phyloP scores from a whole-genome alignment of 1,140 invertebrate species.

The Zaprionus camerounensis region DNA sequence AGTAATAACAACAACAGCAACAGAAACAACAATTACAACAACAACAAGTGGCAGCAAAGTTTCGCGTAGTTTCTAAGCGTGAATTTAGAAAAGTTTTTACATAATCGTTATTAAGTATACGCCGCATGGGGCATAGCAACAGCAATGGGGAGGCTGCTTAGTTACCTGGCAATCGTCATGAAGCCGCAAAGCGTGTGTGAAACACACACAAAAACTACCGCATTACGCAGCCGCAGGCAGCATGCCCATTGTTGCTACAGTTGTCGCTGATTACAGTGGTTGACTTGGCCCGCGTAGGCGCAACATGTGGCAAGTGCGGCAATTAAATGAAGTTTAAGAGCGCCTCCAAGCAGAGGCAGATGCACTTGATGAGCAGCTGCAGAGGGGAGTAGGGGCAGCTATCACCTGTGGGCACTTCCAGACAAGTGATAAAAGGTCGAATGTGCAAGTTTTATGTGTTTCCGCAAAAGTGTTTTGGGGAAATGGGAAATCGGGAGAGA shows the following conservation, averaged over 20 bases:
- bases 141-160: conserved; percentile 17
- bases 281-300: conserved; percentile 46
- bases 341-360: conserved; percentile 2
- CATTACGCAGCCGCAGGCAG: conserved; percentile 59
- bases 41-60: neutral
- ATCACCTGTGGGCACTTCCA: neutral
- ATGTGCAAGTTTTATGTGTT: neutral
- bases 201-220: conserved; percentile 47
- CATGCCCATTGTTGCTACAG: conserved; percentile 20
- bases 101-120: conserved; percentile 47
- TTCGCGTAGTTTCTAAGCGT: conserved; percentile 37
- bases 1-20: neutral
- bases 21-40: neutral
- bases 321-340: conserved; percentile 62
- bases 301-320: conserved; percentile 54
- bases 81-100: conserved; percentile 54
- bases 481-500: neutral
- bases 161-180: conserved; percentile 31
- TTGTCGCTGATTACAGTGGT: conserved; percentile 26
- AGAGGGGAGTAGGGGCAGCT: neutral
- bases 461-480: neutral
- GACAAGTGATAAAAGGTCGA: neutral
- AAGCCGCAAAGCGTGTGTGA: conserved; percentile 39
- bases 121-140: neutral
- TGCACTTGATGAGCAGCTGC: neutral